phyloP scores from a whole-genome alignment of 2,797 vertebrate species.

The Gambelia wislizenii region DNA sequence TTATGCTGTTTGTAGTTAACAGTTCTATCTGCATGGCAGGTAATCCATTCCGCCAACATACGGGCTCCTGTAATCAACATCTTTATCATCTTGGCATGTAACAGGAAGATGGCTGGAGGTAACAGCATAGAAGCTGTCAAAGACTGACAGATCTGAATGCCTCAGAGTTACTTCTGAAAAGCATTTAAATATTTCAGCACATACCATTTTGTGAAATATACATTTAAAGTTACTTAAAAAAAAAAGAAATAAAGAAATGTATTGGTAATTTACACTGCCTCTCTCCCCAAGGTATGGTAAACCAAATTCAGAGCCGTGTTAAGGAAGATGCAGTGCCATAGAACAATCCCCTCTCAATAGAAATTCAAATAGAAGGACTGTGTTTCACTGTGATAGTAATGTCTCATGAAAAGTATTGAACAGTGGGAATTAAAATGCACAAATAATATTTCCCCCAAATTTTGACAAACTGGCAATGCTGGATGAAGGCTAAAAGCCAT shows the following conservation, averaged over 20 bases:
- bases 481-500: neutral
- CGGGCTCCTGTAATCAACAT: conserved; percentile 33
- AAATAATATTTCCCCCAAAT: neutral
- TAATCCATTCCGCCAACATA: neutral
- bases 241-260: neutral
- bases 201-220: neutral
- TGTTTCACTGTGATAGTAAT: conserved; percentile 8
- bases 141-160: conserved; percentile 20
- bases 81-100: conserved; percentile 18
- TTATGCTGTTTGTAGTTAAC: neutral
- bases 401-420: neutral
- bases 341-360: neutral
- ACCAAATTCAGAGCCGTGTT: neutral
- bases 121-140: conserved; percentile 26
- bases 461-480: neutral
- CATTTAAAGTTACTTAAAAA: neutral
- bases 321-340: neutral
- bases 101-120: conserved; percentile 3
- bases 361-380: neutral
- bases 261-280: neutral
- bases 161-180: neutral
- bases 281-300: neutral
- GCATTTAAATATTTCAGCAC: conserved; percentile 35
- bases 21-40: conserved; percentile 18
- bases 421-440: neutral